These are phyloP conservation scores for Thalassarche chlororhynchos DNA, from an alignment of 2,113 vertebrate genomes.

Conservation along the genomic window DNA sequence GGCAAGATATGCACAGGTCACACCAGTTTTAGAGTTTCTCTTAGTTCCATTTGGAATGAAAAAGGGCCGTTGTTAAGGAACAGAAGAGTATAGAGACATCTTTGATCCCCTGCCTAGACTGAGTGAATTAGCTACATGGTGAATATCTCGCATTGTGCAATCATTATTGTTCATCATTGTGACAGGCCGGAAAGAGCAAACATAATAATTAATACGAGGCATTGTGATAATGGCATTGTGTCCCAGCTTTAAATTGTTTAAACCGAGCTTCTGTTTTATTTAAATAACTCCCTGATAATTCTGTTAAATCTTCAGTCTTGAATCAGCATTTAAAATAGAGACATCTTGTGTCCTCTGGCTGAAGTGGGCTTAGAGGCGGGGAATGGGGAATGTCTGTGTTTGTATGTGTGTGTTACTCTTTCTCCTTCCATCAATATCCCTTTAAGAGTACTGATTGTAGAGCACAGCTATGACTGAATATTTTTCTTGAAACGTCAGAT, in stretches of 20 bases:
- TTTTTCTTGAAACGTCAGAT: background rate
- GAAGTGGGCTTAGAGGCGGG: background rate
- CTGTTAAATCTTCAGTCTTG: background rate
- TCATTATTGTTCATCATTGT: conserved; percentile 28
- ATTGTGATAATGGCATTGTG: background rate
- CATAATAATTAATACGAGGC: conserved; percentile 7
- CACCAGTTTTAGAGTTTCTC: background rate
- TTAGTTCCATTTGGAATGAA: background rate
- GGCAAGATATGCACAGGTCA: background rate
- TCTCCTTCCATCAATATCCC: background rate
- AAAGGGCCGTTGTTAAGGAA: background rate
- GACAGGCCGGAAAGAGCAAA: conserved; percentile 22
- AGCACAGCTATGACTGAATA: background rate
- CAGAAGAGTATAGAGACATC: background rate
- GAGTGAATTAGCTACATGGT: background rate
- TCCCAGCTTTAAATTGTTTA: conserved; percentile 4
- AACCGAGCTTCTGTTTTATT: background rate
- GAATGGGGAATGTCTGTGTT: background rate
- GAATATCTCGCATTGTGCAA: background rate
- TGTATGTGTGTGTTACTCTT: background rate
- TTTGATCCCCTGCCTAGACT: conserved; percentile 39
- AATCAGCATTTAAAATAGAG: background rate
- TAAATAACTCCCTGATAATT: background rate
- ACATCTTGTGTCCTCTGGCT: background rate
- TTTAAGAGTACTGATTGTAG: background rate